Evolutionary conservation across 2,797 vertebrate species (phyloP), one percentile per base, ranked within the genome.

Genomic region (Aphelocoma californica): DNA sequence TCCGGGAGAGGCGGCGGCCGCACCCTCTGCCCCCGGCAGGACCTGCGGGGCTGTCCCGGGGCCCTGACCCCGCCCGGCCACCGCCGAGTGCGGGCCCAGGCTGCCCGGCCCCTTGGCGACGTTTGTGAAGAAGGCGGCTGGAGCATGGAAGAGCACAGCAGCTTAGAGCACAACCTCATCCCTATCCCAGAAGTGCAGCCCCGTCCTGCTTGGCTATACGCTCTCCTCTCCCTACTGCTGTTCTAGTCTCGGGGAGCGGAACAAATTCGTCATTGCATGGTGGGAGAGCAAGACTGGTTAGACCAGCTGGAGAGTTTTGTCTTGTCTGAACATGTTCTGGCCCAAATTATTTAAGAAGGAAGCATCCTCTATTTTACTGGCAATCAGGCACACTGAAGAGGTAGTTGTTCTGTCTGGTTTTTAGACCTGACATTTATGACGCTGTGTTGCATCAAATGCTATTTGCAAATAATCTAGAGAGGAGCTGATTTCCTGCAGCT

Each of bases 181-280:
- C 34, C n/a, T 62, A 1, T 26, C 19, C 47, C 34, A 2, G 28
- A 14, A 5, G 14, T 1, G 3, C 72, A 31, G 42, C 38, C 29
- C 25, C 5, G 3, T 4, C 6, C 23, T 7, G 48, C 40, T 8
- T 21, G 3, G 0, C 4, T 14, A 5, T 5, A 9, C 6, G 0
- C n/a, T 9, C 18, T 28, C 29, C 38, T 16, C 1, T 2, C 13
- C 29, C 6, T 4, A 0, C 7, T 11, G n/a, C 45, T 14, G 9
- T 44, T 26, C 15, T 2, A 1, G 26, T 25, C 26, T n/a, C 23
- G 7, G 34, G 21, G 7, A 42, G 25, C 12, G 0, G 32, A 17
- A 47, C 14, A 16, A 3, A 6, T 0, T 45, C 1, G 60, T 48
- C 62, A 40, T 2, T 21, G 53, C 28, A 1, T 40, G 38, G 51